These are phyloP conservation scores for Pelmatolapia mariae DNA, from an alignment of 2,113 vertebrate species.

Conservation along the genomic window DNA sequence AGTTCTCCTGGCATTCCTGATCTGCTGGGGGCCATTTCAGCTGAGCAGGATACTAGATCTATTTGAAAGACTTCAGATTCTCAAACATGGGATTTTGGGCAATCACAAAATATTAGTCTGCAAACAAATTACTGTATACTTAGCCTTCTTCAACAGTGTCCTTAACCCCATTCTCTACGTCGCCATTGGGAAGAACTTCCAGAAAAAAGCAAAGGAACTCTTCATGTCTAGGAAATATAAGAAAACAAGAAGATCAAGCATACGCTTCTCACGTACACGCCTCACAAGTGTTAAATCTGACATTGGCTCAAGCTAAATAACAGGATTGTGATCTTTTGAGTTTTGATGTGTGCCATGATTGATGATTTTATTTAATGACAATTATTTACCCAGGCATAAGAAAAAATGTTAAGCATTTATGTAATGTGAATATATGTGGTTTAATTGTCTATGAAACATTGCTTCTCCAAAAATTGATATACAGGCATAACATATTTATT, in stretches of 20 bases:
- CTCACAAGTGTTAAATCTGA: fast-evolving
- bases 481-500: not conserved
- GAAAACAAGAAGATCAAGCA: not conserved
- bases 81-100: too few species aligned
- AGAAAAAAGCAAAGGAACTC: slow-evolving; percentile 75
- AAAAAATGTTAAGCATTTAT: not conserved
- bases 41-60: slow-evolving; percentile 65
- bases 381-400: not conserved
- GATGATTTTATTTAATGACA: not conserved
- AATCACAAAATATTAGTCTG: too few species aligned
- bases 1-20: slow-evolving; percentile 80
- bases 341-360: not conserved
- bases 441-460: not conserved
- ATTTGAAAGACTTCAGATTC: not conserved
- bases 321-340: not conserved
- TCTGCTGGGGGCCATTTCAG: slow-evolving; percentile 88
- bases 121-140: slow-evolving; percentile 60
- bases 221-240: not conserved
- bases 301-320: not conserved
- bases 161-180: slow-evolving; percentile 89
- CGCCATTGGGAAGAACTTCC: slow-evolving; percentile 85
- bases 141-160: slow-evolving; percentile 86
- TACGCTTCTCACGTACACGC: fast-evolving
- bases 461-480: not conserved
- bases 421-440: not conserved